Conservation (phyloP, 2,113 vertebrate species). For the Onychostruthus taczanowskii region DNA sequence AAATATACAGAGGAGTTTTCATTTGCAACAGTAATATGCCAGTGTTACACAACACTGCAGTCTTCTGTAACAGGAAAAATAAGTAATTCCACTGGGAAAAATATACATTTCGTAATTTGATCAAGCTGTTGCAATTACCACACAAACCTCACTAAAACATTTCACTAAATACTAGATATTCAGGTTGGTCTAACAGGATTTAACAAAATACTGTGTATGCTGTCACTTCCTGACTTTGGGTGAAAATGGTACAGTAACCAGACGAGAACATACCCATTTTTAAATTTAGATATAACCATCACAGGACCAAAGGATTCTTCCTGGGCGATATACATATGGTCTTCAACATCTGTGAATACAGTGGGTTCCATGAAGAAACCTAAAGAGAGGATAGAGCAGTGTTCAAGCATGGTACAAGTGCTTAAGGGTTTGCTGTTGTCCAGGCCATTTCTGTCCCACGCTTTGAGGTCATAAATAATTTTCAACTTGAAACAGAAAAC, state of each 20-base stretch:
- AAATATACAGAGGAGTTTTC: background rate
- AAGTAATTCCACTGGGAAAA: background rate
- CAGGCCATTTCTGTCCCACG: background rate
- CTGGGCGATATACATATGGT: constrained; percentile 80
- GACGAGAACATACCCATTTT: constrained; percentile 81
- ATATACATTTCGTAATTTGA: background rate
- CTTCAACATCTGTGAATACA: constrained; percentile 82
- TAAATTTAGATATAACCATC: constrained; percentile 97
- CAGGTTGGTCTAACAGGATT: background rate
- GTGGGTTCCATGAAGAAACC: constrained; percentile 87
- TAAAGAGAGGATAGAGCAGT: background rate
- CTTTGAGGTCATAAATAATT: background rate
- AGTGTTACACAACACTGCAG: background rate
- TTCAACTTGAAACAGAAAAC: background rate
- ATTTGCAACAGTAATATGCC: background rate
- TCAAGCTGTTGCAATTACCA: background rate
- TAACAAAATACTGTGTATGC: background rate
- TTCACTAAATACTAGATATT: background rate
- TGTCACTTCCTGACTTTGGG: background rate
- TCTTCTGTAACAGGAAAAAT: background rate
- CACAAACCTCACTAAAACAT: background rate
- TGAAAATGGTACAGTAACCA: background rate
- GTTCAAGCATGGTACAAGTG: background rate
- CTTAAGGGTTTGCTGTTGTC: background rate
- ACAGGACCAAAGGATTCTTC: constrained; percentile 92